Conservation (phyloP, 1,140 invertebrate species). For the Forficula auricularia region DNA sequence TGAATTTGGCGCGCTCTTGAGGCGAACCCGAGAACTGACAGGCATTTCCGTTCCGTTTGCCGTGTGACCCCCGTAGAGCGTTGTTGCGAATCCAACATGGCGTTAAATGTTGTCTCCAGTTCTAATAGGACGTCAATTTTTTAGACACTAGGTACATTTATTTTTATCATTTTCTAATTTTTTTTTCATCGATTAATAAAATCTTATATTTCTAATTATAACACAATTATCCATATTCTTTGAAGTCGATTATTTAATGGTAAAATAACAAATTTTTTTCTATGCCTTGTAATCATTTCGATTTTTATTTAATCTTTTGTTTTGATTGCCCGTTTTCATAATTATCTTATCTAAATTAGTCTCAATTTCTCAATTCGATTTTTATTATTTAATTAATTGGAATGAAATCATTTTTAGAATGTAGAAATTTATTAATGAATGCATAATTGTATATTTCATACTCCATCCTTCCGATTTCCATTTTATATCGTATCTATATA, state of each 20-base stretch:
- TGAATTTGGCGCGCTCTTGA: too few species aligned
- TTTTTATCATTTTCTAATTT: constrained; percentile 1
- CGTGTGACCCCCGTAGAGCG: constrained; percentile 27
- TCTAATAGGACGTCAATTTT: constrained; percentile 19
- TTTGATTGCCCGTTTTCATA: not conserved
- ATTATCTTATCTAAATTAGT: not conserved
- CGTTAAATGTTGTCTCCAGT: constrained; percentile 24
- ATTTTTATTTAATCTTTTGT: constrained; percentile 1
- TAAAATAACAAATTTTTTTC: not conserved
- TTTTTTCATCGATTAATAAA: too few species aligned
- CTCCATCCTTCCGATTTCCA: too few species aligned
- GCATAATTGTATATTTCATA: too few species aligned
- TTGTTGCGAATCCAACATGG: constrained; percentile 29
- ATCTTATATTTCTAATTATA: too few species aligned
- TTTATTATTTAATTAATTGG: too few species aligned
- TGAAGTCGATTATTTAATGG: not conserved
- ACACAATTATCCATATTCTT: too few species aligned
- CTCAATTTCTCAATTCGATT: too few species aligned
- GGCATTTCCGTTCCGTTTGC: constrained; percentile 18
- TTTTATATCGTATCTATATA: too few species aligned
- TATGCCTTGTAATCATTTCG: not conserved
- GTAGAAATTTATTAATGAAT: too few species aligned
- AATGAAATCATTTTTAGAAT: too few species aligned
- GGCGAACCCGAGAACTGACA: too few species aligned
- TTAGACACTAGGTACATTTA: constrained; percentile 4